These are phyloP conservation scores for Campoletis sonorensis DNA, from an alignment of 1,140 invertebrate species.

Conservation along the genomic window DNA sequence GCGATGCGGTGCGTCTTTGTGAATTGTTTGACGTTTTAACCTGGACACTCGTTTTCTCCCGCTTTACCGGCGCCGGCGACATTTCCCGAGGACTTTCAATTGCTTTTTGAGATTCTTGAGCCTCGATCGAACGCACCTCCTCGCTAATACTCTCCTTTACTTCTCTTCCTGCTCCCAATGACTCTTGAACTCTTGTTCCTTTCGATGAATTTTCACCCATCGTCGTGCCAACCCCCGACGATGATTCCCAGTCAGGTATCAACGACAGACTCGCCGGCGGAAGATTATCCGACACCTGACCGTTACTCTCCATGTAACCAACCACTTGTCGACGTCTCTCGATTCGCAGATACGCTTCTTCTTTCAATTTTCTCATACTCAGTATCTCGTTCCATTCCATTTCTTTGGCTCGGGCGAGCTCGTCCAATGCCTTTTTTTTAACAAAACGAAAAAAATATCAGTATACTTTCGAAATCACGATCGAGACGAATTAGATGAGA, in stretches of 20 bases:
- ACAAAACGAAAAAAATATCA: slow-evolving; percentile 17
- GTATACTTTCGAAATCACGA: neutral
- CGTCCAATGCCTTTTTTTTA: slow-evolving; percentile 81
- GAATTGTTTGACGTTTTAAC: slow-evolving; percentile 7
- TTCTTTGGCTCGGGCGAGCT: slow-evolving; percentile 85
- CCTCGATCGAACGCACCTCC: slow-evolving; percentile 5
- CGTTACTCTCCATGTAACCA: slow-evolving; percentile 68
- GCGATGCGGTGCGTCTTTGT: slow-evolving; percentile 46
- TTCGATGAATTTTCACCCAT: slow-evolving; percentile 21
- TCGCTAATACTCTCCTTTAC: neutral
- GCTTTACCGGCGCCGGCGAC: slow-evolving; percentile 41
- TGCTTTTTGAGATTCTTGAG: slow-evolving; percentile 17
- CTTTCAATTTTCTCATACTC: slow-evolving; percentile 87
- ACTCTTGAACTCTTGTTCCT: slow-evolving; percentile 10
- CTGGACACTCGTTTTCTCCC: slow-evolving; percentile 36
- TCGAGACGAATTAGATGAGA: too few relatives aligned
- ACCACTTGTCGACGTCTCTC: slow-evolving; percentile 82
- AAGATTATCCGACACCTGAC: slow-evolving; percentile 55
- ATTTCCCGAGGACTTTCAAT: slow-evolving; percentile 43
- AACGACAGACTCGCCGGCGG: slow-evolving; percentile 62
- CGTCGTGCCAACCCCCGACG: neutral
- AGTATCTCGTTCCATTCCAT: slow-evolving; percentile 90
- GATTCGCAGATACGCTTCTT: slow-evolving; percentile 84
- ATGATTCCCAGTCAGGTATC: slow-evolving; percentile 62
- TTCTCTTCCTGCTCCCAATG: neutral